Evolutionary conservation across 2,797 vertebrate genomes (phyloP), one percentile per base, ranked within the genome.

Genomic region (Myotis pilosus): DNA sequence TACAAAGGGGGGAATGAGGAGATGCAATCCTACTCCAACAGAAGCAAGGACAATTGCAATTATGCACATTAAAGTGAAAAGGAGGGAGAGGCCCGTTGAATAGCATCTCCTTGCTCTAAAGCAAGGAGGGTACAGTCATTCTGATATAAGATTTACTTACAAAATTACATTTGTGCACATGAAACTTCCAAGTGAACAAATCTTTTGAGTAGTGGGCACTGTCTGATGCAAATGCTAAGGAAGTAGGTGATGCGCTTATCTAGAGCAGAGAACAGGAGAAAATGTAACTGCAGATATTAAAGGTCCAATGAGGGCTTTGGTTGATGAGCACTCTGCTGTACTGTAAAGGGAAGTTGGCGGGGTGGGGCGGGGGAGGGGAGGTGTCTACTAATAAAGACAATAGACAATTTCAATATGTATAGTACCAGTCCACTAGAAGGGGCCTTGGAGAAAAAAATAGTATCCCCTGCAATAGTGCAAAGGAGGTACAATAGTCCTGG

Each of bases 61-160:
- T 81, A 89, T n/a, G 62, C 15, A 85, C 51, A 60, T 25, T 89
- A 22, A 74, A 95, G 74, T 74, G 81, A 78, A 74, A 68, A 41
- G 25, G 57, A 25, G 25, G 28, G 11, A 64, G 78, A 10, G 36
- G 33, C 57, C 25, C 12, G 6, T 60, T 90, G 55, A 84, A 82
- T 28, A 91, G 15, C 33, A 86, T 66, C 44, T 74, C 69, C 38
- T 68, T 95, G 89, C 68, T 81, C 28, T 90, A 94, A 91, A 87
- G 89, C 86, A 49, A 85, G 64, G 79, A 75, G 28, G 36, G 22
- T 55, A 53, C 57, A 78, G 25, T 30, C 22, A 13, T 76, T 88
- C 66, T 57, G 41, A 47, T 28, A 28, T 33, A 81, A 84, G 8
- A 81, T 30, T 23, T 90, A 38, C 51, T 81, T 84, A 86, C 68